phyloP scores from a whole-genome alignment of 2,888 invertebrate genomes.

The Branchinecta sandiegonensis region DNA sequence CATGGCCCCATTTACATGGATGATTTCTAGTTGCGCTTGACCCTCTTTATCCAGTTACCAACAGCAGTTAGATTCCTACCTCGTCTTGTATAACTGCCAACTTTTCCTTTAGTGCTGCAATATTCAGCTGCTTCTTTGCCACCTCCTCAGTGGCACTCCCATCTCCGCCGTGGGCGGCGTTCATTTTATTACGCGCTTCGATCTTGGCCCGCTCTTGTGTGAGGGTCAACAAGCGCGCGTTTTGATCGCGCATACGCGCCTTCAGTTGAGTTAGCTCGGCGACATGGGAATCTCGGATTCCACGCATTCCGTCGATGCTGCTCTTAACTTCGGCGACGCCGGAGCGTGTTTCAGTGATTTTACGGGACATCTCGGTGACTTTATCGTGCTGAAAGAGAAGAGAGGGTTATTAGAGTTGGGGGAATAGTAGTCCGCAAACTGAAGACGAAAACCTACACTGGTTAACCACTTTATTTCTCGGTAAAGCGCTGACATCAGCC shows the following conservation, averaged over 20 bases:
- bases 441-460: too few species aligned
- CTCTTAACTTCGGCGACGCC: slow-evolving; percentile 81
- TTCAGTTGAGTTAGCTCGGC: slow-evolving; percentile 69
- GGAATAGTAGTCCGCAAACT: too few species aligned
- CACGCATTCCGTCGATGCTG: slow-evolving; percentile 87
- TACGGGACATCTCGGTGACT: slow-evolving; percentile 61
- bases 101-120: slow-evolving; percentile 41
- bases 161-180: slow-evolving; percentile 37
- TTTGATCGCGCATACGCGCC: slow-evolving; percentile 65
- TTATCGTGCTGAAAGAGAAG: slow-evolving; percentile 43
- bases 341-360: slow-evolving; percentile 65
- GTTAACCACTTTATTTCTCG: too few species aligned
- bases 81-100: slow-evolving; percentile 57
- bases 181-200: slow-evolving; percentile 49
- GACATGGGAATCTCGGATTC: slow-evolving; percentile 79
- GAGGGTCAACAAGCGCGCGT: slow-evolving; percentile 56
- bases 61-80: slow-evolving; percentile 31
- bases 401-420: too few species aligned
- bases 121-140: slow-evolving; percentile 45
- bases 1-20: neutral
- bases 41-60: slow-evolving; percentile 21
- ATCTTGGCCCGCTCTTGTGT: slow-evolving; percentile 55
- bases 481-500: too few species aligned
- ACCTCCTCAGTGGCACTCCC: slow-evolving; percentile 47
- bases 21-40: slow-evolving; percentile 19